Evolutionary conservation across 2,888 invertebrate species (phyloP).

Genomic region (Caenorhabditis sp.): DNA sequence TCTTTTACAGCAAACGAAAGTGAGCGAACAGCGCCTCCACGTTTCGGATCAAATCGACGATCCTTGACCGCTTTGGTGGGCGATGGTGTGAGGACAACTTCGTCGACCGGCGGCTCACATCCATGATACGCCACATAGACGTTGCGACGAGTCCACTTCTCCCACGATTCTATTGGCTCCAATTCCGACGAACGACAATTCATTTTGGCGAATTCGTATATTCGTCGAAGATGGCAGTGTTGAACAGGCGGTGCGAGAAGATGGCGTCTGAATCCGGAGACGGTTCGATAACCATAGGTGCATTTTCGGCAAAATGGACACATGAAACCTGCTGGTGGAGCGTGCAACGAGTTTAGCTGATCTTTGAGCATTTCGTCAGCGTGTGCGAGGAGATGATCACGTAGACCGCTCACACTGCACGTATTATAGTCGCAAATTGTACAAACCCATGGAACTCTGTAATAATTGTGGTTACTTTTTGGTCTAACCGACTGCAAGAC

Average conservation of each 20-base stretch:
- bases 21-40: slow-evolving; percentile 14
- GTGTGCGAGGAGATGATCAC: slow-evolving; percentile 38
- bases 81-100: slow-evolving; percentile 32
- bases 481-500: too few relatives aligned
- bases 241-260: slow-evolving; percentile 40
- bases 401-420: slow-evolving; percentile 42
- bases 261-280: slow-evolving; percentile 55
- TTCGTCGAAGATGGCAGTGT: slow-evolving; percentile 52
- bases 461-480: too few relatives aligned
- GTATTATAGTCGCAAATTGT: slow-evolving; percentile 52
- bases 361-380: slow-evolving; percentile 35
- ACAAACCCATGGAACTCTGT: slow-evolving; percentile 56
- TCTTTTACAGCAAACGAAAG: slow-evolving; percentile 26
- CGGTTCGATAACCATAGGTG: slow-evolving; percentile 58
- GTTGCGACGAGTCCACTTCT: slow-evolving; percentile 50
- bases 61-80: slow-evolving; percentile 18
- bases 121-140: slow-evolving; percentile 54
- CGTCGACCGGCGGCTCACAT: slow-evolving; percentile 45
- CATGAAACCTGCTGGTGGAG: slow-evolving; percentile 41
- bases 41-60: not conserved
- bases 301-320: slow-evolving; percentile 62
- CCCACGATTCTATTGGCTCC: slow-evolving; percentile 48
- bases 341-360: slow-evolving; percentile 13
- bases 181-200: slow-evolving; percentile 45
- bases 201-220: slow-evolving; percentile 49